These are phyloP conservation scores for Parazoanthus atlanticus DNA, from an alignment of 92 coral and sea anemone species.

Conservation along the genomic window DNA sequence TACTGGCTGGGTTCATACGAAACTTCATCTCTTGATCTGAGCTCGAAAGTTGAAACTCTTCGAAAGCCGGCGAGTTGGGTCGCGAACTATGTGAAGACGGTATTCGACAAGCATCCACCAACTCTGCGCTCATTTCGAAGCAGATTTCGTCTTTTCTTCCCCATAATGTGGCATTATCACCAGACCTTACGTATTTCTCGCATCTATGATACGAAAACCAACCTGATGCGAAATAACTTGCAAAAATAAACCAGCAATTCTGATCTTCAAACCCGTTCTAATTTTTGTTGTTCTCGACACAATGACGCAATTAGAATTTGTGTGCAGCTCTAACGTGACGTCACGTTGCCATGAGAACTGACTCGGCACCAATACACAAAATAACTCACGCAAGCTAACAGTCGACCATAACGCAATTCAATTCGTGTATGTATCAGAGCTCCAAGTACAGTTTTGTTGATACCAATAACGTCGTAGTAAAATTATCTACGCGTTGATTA, in stretches of 20 bases:
- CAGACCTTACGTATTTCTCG: not conserved
- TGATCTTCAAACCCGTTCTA: not conserved
- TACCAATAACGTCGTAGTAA: too few species aligned
- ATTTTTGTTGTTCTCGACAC: not conserved
- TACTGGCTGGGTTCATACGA: not conserved
- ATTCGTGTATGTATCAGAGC: too few species aligned
- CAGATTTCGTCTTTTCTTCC: not conserved
- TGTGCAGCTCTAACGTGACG: constrained; percentile 14
- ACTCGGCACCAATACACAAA: not conserved
- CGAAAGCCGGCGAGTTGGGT: not conserved
- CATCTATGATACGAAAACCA: not conserved
- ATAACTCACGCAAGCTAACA: not conserved
- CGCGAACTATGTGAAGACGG: constrained; percentile 21
- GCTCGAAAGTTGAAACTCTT: not conserved
- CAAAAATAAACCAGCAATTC: not conserved
- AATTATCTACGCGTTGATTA: too few species aligned
- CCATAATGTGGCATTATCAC: constrained; percentile 12
- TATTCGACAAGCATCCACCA: not conserved
- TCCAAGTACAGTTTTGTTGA: too few species aligned
- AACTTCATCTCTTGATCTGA: not conserved
- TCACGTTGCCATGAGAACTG: constrained; percentile 31
- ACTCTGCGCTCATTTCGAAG: not conserved
- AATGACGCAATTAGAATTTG: not conserved
- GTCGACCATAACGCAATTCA: not conserved
- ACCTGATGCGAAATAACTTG: not conserved